phyloP scores from a whole-genome alignment of 92 coral and sea anemone species.

The Phenganax stokvisi region DNA sequence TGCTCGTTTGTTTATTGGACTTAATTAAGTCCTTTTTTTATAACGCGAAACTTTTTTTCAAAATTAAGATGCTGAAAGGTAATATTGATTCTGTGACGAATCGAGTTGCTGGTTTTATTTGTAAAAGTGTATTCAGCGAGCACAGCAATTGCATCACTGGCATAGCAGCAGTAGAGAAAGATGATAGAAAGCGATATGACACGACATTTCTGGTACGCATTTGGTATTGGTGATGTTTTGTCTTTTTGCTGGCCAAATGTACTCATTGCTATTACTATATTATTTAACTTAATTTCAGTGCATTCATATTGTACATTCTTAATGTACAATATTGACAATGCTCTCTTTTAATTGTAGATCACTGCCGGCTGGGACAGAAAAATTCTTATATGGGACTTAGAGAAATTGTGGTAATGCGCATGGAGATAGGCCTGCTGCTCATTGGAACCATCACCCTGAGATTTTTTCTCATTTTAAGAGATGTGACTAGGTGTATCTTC shows the following conservation, averaged over 20 bases:
- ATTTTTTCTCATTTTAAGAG: too few species aligned
- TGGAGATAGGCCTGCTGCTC: background rate
- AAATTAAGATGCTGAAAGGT: constrained; percentile 54
- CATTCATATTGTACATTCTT: background rate
- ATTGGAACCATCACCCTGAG: too few species aligned
- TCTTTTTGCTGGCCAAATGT: background rate
- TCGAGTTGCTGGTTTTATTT: constrained; percentile 92
- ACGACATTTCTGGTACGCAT: constrained; percentile 76
- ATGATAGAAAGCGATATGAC: constrained; percentile 56
- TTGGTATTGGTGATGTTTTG: background rate
- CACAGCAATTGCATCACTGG: constrained; percentile 89
- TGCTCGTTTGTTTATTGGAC: background rate
- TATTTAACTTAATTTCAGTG: background rate
- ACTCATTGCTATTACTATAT: background rate
- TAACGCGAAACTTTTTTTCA: background rate
- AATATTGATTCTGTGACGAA: constrained; percentile 84
- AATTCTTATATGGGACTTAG: constrained; percentile 88
- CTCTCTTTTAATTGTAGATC: constrained; percentile 45
- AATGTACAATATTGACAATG: background rate
- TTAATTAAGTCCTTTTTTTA: background rate
- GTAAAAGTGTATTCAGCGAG: constrained; percentile 81
- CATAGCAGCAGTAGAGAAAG: constrained; percentile 78
- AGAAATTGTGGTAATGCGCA: constrained; percentile 63
- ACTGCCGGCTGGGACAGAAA: constrained; percentile 98
- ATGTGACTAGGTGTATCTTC: too few species aligned